phyloP scores from a whole-genome alignment of 2,888 invertebrate species.

The Eupithecia subfuscata region DNA sequence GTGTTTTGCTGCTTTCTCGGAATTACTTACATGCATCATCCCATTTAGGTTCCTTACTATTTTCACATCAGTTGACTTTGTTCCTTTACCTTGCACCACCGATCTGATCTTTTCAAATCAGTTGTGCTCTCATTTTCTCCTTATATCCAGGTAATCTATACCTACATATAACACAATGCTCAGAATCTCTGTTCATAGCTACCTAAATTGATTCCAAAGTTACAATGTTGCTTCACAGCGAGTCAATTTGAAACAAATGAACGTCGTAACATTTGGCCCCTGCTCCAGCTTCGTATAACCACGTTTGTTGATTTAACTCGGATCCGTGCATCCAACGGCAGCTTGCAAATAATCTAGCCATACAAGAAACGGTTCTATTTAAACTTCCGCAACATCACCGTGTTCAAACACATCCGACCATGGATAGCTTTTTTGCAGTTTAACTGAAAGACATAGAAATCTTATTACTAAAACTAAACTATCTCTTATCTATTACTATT shows the following conservation, averaged over 20 bases:
- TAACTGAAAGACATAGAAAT: background rate
- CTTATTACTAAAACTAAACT: no score
- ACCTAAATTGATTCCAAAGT: background rate
- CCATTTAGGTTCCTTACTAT: background rate
- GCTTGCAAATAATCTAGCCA: background rate
- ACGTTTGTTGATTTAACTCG: slow-evolving; percentile 4
- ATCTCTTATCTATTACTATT: no score
- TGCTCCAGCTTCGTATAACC: background rate
- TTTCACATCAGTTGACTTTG: background rate
- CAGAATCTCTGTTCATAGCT: background rate
- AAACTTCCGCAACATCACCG: background rate
- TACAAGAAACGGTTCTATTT: background rate
- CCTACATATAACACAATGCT: background rate
- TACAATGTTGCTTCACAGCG: background rate
- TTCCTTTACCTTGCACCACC: background rate
- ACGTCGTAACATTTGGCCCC: background rate
- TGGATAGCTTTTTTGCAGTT: background rate
- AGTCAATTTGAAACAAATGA: background rate
- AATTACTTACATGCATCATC: background rate
- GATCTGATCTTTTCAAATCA: background rate
- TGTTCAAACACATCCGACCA: background rate
- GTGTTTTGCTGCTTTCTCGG: background rate
- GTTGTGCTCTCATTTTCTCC: background rate
- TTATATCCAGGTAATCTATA: background rate
- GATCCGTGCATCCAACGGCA: background rate